phyloP scores from a whole-genome alignment of 2,888 invertebrate species.

The Suillia variegata region DNA sequence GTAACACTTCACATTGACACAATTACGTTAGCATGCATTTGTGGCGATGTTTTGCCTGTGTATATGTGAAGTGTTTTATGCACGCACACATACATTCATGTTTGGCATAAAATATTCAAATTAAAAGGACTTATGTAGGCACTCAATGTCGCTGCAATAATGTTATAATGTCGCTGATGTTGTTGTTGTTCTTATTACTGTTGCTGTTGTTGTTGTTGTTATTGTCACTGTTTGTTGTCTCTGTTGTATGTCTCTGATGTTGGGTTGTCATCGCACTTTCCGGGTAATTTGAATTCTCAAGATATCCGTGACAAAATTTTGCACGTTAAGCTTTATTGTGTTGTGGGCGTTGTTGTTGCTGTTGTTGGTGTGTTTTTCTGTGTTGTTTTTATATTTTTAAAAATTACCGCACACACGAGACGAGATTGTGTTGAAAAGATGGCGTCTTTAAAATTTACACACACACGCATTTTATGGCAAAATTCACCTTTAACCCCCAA shows the following conservation, averaged over 20 bases:
- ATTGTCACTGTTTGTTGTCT: constrained; percentile 17
- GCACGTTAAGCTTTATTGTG: constrained; percentile 18
- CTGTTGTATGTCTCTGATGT: constrained; percentile 12
- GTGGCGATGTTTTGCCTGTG: background rate
- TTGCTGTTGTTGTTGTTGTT: constrained; percentile 3
- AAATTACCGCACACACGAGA: no score
- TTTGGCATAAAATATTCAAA: constrained; percentile 50
- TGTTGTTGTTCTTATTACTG: constrained; percentile 4
- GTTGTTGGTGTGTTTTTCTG: no score
- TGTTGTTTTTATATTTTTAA: no score
- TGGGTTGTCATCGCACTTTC: constrained; percentile 44
- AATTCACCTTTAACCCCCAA: no score
- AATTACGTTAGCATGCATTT: background rate
- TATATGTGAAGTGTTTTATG: background rate
- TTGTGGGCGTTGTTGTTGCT: background rate
- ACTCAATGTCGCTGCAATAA: constrained; percentile 50
- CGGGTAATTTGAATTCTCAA: constrained; percentile 49
- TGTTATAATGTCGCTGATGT: constrained; percentile 41
- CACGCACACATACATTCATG: constrained; percentile 10
- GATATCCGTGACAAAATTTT: constrained; percentile 29
- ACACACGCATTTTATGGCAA: no score
- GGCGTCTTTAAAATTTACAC: no score
- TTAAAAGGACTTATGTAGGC: constrained; percentile 55
- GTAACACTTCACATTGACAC: constrained; percentile 1
- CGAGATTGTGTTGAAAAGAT: no score